Conservation (phyloP, 30 jellyfish, hydroid and myxozoan species). For the Cassiopea xamachana region DNA sequence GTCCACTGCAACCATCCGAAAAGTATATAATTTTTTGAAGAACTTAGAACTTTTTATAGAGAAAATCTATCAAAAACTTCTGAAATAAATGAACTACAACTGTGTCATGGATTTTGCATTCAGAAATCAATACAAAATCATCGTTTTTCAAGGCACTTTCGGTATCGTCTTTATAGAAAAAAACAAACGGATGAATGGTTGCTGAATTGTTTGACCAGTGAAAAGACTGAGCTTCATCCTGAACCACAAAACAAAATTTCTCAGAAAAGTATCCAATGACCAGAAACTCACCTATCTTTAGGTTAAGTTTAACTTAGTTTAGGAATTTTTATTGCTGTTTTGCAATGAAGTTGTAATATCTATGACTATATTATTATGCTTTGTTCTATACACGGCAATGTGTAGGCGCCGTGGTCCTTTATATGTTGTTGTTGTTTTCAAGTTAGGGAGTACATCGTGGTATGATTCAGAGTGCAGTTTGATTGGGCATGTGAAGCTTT, state of each 20-base stretch:
- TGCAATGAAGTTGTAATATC: constrained; percentile 51
- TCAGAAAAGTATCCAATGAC: constrained; percentile 59
- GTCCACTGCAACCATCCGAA: constrained; percentile 70
- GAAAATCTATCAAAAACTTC: background rate
- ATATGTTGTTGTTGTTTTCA: too few species aligned
- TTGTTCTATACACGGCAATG: constrained; percentile 50
- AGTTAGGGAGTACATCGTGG: too few species aligned
- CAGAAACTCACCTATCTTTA: constrained; percentile 15
- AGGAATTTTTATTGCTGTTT: constrained; percentile 35
- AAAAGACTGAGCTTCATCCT: constrained; percentile 37
- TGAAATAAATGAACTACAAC: constrained; percentile 23
- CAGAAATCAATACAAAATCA: constrained; percentile 28
- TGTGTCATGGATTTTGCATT: constrained; percentile 40
- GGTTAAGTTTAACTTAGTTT: background rate
- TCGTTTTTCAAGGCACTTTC: background rate
- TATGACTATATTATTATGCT: constrained; percentile 17
- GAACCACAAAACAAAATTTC: constrained; percentile 35
- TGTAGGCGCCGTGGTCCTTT: too few species aligned
- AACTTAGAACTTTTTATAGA: background rate
- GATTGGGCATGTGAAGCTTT: too few species aligned
- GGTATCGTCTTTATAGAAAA: background rate
- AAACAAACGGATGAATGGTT: constrained; percentile 54
- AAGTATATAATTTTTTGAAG: constrained; percentile 7
- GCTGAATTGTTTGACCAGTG: constrained; percentile 53
- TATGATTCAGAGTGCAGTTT: too few species aligned